These are phyloP conservation scores for Metopia argyrocephala DNA, from an alignment of 2,888 invertebrate species.

Conservation along the genomic window DNA sequence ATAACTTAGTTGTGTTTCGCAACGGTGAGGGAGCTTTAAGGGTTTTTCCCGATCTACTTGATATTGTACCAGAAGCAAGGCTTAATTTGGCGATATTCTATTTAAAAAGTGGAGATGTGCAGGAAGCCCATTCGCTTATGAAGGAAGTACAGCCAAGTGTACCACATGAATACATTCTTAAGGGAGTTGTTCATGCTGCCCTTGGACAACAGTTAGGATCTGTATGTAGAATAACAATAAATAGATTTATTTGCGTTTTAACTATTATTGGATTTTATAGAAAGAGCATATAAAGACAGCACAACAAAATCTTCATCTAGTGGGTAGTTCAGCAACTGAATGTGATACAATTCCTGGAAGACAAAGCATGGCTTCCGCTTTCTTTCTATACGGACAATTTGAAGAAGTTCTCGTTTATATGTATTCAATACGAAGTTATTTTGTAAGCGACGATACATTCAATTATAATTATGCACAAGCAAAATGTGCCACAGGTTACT, in stretches of 20 bases:
- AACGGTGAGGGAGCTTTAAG: slow-evolving; percentile 96
- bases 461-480: slow-evolving; percentile 94
- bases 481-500: slow-evolving; percentile 94
- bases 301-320: slow-evolving; percentile 96
- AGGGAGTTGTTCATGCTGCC: slow-evolving; percentile 96
- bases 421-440: slow-evolving; percentile 97
- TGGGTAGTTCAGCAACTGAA: slow-evolving; percentile 97
- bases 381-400: slow-evolving; percentile 95
- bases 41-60: slow-evolving; percentile 91
- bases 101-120: slow-evolving; percentile 91
- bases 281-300: slow-evolving; percentile 96
- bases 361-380: slow-evolving; percentile 98
- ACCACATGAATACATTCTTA: slow-evolving; percentile 96
- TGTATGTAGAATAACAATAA: slow-evolving; percentile 78
- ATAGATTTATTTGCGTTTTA: neutral
- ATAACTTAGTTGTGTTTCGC: slow-evolving; percentile 96
- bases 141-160: slow-evolving; percentile 95
- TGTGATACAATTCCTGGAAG: slow-evolving; percentile 98
- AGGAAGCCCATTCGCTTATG: slow-evolving; percentile 92
- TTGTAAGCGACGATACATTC: slow-evolving; percentile 91
- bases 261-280: slow-evolving; percentile 79
- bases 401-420: slow-evolving; percentile 98
- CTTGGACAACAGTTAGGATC: slow-evolving; percentile 95
- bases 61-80: slow-evolving; percentile 97
- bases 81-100: slow-evolving; percentile 97